Conservation (phyloP, 2,888 invertebrate genomes). For the Diaperis boleti region DNA sequence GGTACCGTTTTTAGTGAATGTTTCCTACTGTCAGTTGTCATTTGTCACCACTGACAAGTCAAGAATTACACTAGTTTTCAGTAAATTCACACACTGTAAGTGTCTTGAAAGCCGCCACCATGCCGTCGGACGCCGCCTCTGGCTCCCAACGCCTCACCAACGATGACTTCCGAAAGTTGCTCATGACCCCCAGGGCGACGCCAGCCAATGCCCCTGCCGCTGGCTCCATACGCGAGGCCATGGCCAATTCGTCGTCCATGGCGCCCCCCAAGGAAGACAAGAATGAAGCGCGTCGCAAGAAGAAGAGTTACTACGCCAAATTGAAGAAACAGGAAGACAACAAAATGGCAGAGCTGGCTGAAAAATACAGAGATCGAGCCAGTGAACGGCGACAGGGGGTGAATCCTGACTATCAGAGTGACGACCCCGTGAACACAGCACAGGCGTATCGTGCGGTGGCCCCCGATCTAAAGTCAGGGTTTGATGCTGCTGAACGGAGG, state of each 20-base stretch:
- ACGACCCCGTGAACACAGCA: slow-evolving; percentile 87
- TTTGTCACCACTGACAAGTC: neutral
- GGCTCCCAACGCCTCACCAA: slow-evolving; percentile 89
- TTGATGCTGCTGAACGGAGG: slow-evolving; percentile 94
- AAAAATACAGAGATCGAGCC: slow-evolving; percentile 93
- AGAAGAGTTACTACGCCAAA: slow-evolving; percentile 94
- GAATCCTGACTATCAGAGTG: slow-evolving; percentile 81
- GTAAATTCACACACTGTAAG: too few species aligned
- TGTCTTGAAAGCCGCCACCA: too few species aligned
- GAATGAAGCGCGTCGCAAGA: slow-evolving; percentile 88
- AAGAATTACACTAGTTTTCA: neutral
- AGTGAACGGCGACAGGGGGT: slow-evolving; percentile 81
- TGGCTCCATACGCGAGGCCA: slow-evolving; percentile 78
- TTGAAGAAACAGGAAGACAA: slow-evolving; percentile 96
- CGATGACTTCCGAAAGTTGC: slow-evolving; percentile 94
- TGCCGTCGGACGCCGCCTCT: slow-evolving; percentile 71
- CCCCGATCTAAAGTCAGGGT: slow-evolving; percentile 93
- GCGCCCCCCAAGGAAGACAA: slow-evolving; percentile 74
- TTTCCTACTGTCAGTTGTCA: too few species aligned
- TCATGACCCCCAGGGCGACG: slow-evolving; percentile 93
- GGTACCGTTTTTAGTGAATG: too few species aligned
- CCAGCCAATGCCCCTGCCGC: slow-evolving; percentile 71
- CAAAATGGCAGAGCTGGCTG: slow-evolving; percentile 92
- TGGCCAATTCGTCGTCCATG: slow-evolving; percentile 69
- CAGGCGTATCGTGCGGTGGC: slow-evolving; percentile 86